A percentile compares a stretch with the other conserved stretches of the same genome.
These are phyloP conservation scores for Paedocypris micromegethes DNA, from an alignment of 2,797 vertebrate genomes.

Conservation along the genomic window DNA sequence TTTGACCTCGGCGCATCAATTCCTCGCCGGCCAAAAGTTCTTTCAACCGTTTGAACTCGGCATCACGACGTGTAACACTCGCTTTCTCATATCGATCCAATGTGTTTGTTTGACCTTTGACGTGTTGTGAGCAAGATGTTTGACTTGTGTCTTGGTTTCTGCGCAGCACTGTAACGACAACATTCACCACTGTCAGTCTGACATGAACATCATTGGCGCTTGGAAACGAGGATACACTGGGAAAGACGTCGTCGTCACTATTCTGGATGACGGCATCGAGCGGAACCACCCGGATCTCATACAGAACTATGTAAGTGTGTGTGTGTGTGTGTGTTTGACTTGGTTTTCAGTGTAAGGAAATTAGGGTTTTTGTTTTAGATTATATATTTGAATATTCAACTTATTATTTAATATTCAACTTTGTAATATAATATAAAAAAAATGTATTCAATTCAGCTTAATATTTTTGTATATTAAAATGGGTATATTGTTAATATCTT, in stretches of 20 bases:
- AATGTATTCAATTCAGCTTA: too few species aligned
- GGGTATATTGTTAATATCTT: too few species aligned
- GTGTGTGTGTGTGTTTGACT: not conserved
- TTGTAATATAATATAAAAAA: too few species aligned
- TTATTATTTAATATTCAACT: too few species aligned
- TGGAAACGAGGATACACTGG: constrained; percentile 97
- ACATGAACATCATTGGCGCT: constrained; percentile 98
- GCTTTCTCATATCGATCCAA: too few species aligned
- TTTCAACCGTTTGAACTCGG: too few species aligned
- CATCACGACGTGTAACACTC: too few species aligned
- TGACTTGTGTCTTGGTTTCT: not conserved
- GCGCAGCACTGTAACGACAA: constrained; percentile 91
- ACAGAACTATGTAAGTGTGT: constrained; percentile 93
- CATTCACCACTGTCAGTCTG: constrained; percentile 91
- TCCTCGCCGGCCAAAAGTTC: not conserved
- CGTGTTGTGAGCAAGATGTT: constrained; percentile 39
- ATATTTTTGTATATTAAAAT: too few species aligned
- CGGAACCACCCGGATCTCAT: constrained; percentile 91
- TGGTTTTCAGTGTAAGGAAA: not conserved
- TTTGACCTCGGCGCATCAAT: constrained; percentile 46
- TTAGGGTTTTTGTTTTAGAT: not conserved
- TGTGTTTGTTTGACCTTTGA: constrained; percentile 4
- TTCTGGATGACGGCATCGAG: constrained; percentile 95
- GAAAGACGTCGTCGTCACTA: constrained; percentile 95
- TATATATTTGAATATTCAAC: not conserved